Base-by-base conservation (phyloP, 1,140 invertebrate genomes). In the Musca vetustissima region DNA sequence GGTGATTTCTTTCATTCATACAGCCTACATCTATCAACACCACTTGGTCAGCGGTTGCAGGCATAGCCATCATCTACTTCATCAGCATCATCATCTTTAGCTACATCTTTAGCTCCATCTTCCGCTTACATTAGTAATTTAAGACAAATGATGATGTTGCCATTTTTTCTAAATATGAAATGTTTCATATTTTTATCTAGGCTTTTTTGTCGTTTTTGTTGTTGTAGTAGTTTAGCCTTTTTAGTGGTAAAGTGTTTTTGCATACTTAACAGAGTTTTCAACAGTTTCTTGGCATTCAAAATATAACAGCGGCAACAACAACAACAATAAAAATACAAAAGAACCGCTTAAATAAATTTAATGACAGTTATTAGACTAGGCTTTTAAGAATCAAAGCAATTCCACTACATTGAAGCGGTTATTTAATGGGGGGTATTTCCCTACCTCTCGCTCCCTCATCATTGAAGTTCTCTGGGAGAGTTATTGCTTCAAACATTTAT, bases 101-200 rank as follows among this genome's bases (percentile, higher is more conserved):
- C 28, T 32, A 28, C 55, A 59, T 59, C 32, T n/a, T n/a, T n/a
- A n/a, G n/a, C n/a, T n/a, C n/a, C n/a, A n/a, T n/a, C n/a, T n/a
- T n/a, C 8, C 28, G 28, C 3, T 28, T 28, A 28, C 36, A 43
- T 52, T 43, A 61, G 28, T 61, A 61, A 61, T 61, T 61, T 61
- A 61, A 61, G 57, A 61, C 57, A 61, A 61, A 61, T 61, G 57
- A 61, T 61, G 57, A 61, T 61, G 57, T 36, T 61, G 32, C 28
- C 36, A 43, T 6, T 22, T 61, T 28, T 28, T 28, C 8, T 3
- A 28, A 28, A 28, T 28, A n/a, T 59, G 55, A 59, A 59, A 15
- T 59, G 55, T 59, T 59, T 59, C 25, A 59, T n/a, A n/a, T 59
- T 17, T 59, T 49, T 32, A 22, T 55, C 24, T 55, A 22, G 15